phyloP scores from a whole-genome alignment of 2,797 vertebrate species.

The Acipenser transmontanus region DNA sequence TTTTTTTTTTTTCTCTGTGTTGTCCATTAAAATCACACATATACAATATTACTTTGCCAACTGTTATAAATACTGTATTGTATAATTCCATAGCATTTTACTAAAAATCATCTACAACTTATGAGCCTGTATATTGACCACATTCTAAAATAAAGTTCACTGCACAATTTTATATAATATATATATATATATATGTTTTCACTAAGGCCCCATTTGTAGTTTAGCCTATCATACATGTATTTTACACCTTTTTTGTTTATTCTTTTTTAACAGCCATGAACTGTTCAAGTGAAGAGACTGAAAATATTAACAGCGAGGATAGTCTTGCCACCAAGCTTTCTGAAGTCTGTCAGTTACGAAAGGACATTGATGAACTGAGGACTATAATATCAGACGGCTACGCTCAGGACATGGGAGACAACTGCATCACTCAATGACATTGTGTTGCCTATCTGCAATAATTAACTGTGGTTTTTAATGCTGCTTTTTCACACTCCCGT shows the following conservation, averaged over 20 bases:
- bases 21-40: too few relatives aligned
- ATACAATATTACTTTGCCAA: too few relatives aligned
- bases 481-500: conserved; percentile 43
- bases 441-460: conserved; percentile 26
- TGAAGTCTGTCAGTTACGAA: conserved; percentile 76
- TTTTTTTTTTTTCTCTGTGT: too few relatives aligned
- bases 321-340: conserved; percentile 68
- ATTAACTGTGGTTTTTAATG: conserved; percentile 29
- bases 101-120: too few relatives aligned
- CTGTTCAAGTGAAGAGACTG: conserved; percentile 71
- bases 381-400: conserved; percentile 79
- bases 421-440: conserved; percentile 77
- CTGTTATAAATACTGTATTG: too few relatives aligned
- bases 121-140: too few relatives aligned
- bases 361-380: conserved; percentile 83
- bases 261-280: conserved; percentile 61
- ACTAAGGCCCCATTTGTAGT: too few relatives aligned
- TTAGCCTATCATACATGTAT: neutral
- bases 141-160: too few relatives aligned
- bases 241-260: neutral
- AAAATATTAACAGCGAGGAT: conserved; percentile 64
- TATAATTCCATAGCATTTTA: too few relatives aligned
- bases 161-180: too few relatives aligned
- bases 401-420: conserved; percentile 87
- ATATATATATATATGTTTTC: too few relatives aligned